Percentiles rank a stretch among this genome's conserved stretches.
Evolutionary conservation across 2,797 vertebrate genomes (phyloP).

Genomic region (Urosaurus nigricauda): DNA sequence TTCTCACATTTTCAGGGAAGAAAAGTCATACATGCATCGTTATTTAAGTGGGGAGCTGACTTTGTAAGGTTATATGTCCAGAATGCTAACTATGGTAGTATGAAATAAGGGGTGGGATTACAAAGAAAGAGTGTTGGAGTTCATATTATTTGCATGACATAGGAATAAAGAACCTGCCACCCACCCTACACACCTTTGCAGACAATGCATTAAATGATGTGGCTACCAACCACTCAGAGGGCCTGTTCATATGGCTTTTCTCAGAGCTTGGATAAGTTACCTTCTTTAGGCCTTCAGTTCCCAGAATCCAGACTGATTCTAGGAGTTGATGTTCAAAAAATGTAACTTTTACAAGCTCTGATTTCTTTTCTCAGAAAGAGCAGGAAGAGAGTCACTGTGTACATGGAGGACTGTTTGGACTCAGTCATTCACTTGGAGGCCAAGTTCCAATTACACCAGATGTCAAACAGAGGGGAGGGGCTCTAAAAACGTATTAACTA

Average conservation of each 20-base stretch:
- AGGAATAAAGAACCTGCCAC: not conserved
- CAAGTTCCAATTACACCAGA: not conserved
- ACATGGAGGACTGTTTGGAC: not conserved
- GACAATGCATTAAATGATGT: not conserved
- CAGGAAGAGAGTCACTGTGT: not conserved
- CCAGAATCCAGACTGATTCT: no score
- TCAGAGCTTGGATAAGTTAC: no score
- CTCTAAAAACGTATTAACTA: not conserved
- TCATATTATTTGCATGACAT: not conserved
- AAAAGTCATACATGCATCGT: not conserved
- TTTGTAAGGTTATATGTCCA: no score
- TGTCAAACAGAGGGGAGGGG: not conserved
- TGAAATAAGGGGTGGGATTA: not conserved
- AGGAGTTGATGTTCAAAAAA: not conserved
- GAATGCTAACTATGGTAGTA: not conserved
- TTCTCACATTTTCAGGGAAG: not conserved
- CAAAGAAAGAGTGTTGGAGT: not conserved
- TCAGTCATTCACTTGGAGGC: not conserved
- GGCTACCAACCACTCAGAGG: not conserved
- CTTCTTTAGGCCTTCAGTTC: no score
- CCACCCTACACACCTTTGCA: no score
- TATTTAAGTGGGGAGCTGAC: not conserved
- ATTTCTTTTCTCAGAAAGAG: not conserved
- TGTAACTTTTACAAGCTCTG: not conserved
- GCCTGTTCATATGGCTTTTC: not conserved